phyloP scores from a whole-genome alignment of 2,888 invertebrate species.

The Andrena bucephala region DNA sequence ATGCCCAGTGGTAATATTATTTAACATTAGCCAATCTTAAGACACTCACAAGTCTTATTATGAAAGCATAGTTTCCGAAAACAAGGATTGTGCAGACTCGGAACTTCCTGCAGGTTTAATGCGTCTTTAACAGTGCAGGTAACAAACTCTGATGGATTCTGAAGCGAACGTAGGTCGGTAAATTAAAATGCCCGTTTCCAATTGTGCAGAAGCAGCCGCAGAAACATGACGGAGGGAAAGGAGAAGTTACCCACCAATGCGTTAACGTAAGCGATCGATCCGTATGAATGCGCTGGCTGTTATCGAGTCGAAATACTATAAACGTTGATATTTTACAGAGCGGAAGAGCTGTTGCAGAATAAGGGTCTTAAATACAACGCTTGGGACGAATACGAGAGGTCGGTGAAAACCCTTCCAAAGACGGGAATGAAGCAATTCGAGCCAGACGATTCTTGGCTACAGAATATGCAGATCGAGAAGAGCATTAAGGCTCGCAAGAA shows the following conservation, averaged over 20 bases:
- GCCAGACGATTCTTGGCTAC: constrained; percentile 87
- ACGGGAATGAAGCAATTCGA: constrained; percentile 86
- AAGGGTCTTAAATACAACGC: constrained; percentile 77
- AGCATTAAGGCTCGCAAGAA: constrained; percentile 86
- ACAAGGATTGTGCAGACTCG: not conserved
- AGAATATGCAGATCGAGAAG: constrained; percentile 87
- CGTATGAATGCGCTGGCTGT: not conserved
- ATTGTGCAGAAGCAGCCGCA: not conserved
- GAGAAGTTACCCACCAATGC: constrained; percentile 39
- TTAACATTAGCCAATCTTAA: not conserved
- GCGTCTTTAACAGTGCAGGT: not conserved
- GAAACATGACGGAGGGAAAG: constrained; percentile 49
- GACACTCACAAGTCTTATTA: not conserved
- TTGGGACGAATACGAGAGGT: constrained; percentile 83
- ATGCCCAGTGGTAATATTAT: not conserved
- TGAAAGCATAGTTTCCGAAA: not conserved
- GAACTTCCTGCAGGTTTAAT: not conserved
- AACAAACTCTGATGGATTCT: not conserved
- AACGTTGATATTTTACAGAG: constrained; percentile 71
- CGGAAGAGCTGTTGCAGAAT: constrained; percentile 77
- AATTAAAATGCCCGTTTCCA: not conserved
- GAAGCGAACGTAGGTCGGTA: not conserved
- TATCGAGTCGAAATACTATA: not conserved
- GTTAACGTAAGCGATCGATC: constrained; percentile 55
- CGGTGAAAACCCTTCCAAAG: constrained; percentile 85